Evolutionary conservation across 2,113 vertebrate genomes (phyloP).

Genomic region (Nycticebus coucang): DNA sequence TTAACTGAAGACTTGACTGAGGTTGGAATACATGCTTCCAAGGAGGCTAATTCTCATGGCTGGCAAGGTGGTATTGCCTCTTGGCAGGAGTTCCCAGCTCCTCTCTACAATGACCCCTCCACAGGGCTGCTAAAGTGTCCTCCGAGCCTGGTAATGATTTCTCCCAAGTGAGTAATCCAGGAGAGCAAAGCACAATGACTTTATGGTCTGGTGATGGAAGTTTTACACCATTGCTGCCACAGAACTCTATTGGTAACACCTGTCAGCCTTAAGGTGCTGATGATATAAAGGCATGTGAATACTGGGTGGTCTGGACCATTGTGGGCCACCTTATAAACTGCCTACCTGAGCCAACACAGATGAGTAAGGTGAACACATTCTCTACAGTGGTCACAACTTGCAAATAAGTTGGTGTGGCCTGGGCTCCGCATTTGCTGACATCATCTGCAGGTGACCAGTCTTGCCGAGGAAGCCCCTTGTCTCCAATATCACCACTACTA

Average conservation of each 20-base stretch:
- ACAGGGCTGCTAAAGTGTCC: background rate
- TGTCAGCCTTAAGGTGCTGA: background rate
- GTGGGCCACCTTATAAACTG: background rate
- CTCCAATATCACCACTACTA: background rate
- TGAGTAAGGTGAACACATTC: background rate
- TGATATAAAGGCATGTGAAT: background rate
- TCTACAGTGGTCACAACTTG: background rate
- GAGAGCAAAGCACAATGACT: background rate
- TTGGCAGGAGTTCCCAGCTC: background rate
- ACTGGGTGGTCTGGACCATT: fast-evolving
- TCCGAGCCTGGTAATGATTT: background rate
- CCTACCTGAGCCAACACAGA: background rate
- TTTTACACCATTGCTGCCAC: background rate
- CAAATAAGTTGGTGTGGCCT: background rate
- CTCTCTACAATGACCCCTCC: background rate
- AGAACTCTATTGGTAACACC: background rate
- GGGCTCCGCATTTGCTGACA: background rate
- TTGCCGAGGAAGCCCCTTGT: background rate
- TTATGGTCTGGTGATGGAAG: background rate
- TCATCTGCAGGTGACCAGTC: background rate
- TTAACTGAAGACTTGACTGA: background rate
- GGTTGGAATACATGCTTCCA: background rate
- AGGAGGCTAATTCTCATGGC: background rate
- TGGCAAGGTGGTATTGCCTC: background rate
- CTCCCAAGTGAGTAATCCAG: background rate